Conservation (phyloP, 2,888 invertebrate species). For the Lydus trimaculatus region DNA sequence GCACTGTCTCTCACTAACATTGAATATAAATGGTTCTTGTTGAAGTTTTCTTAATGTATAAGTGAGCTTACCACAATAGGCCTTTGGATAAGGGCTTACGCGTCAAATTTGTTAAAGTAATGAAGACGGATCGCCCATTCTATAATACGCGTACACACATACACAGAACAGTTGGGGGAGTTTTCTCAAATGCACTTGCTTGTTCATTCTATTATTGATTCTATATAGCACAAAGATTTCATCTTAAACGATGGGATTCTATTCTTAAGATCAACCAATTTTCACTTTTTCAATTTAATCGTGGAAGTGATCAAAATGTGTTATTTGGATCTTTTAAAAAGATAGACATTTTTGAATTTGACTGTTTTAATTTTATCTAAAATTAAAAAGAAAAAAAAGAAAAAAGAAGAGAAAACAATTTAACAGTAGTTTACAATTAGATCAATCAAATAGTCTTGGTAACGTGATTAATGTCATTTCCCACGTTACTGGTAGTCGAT, state of each 20-base stretch:
- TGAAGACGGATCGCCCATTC: constrained; percentile 38
- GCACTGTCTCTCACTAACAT: background rate
- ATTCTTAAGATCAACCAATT: background rate
- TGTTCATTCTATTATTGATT: background rate
- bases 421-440: background rate
- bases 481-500: background rate
- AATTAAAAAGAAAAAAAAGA: too few relatives aligned
- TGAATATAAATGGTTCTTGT: background rate
- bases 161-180: background rate
- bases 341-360: too few relatives aligned
- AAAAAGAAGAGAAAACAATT: too few relatives aligned
- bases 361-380: too few relatives aligned
- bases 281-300: background rate
- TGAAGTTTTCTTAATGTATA: constrained; percentile 23
- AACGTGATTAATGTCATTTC: constrained; percentile 1
- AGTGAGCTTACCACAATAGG: constrained; percentile 23
- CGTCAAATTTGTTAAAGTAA: constrained; percentile 41
- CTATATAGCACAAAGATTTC: background rate
- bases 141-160: background rate
- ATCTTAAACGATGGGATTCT: background rate
- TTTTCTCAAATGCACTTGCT: background rate
- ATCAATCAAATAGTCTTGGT: background rate
- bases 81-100: constrained; percentile 26
- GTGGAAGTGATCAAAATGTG: background rate
- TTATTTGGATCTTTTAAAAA: too few relatives aligned